phyloP scores from a whole-genome alignment of 2,797 vertebrate species.

The Nannoperca australis region DNA sequence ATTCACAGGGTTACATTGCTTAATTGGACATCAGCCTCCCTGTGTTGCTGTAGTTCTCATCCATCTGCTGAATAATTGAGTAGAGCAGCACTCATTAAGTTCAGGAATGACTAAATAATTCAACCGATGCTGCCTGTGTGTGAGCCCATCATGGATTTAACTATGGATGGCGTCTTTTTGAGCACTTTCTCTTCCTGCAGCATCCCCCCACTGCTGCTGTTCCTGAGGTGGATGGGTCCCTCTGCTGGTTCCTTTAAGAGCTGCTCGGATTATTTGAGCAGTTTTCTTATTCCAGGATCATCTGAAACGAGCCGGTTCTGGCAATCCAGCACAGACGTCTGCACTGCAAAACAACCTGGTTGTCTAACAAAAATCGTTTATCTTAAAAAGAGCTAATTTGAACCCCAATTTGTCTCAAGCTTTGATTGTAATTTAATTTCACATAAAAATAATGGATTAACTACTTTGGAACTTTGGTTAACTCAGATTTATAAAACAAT shows the following conservation, averaged over 20 bases:
- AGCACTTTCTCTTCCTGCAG: not conserved
- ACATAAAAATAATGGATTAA: not conserved
- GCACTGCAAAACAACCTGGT: not conserved
- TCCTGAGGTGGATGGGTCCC: conserved; percentile 37
- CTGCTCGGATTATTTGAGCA: conserved; percentile 2
- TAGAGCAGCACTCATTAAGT: conserved; percentile 47
- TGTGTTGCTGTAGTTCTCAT: conserved; percentile 46
- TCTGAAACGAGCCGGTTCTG: not conserved
- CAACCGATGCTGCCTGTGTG: conserved; percentile 38
- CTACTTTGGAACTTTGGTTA: not conserved
- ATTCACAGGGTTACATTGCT: conserved; percentile 43
- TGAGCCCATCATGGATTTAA: conserved; percentile 45
- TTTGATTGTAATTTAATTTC: not conserved
- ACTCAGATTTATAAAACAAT: not conserved
- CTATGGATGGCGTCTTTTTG: conserved; percentile 3
- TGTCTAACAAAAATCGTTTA: not conserved
- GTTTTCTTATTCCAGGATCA: not conserved
- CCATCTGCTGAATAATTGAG: conserved; percentile 71
- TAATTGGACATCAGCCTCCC: conserved; percentile 52
- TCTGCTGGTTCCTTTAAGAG: conserved; percentile 66
- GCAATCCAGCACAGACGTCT: not conserved
- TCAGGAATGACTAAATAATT: conserved; percentile 72
- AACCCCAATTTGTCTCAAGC: not conserved
- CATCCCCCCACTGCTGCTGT: not conserved
- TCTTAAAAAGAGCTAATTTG: not conserved